Percentiles rank a stretch among this genome's conserved stretches.
Evolutionary conservation across 2,888 invertebrate species (phyloP).

Genomic region (Galerucella calmariensis): DNA sequence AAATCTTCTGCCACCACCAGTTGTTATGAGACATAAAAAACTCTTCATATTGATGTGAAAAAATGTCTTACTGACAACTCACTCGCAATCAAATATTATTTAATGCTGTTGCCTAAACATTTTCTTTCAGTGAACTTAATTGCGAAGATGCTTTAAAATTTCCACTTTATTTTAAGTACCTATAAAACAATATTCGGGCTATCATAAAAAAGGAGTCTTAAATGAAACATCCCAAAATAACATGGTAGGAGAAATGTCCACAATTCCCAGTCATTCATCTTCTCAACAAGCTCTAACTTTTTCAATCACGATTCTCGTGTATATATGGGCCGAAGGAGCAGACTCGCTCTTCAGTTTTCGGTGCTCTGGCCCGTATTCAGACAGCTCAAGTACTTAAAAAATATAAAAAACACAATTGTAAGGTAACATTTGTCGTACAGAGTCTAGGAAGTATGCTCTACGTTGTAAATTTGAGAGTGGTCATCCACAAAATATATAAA

Average conservation of each 20-base stretch:
- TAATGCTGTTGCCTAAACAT: neutral
- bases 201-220: neutral
- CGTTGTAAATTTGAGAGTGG: no score
- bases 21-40: no score
- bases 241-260: neutral
- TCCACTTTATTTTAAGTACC: neutral
- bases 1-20: no score
- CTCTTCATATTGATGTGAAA: no score
- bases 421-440: no score
- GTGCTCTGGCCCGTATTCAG: neutral
- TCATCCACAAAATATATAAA: no score
- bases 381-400: neutral
- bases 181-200: neutral
- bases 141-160: neutral
- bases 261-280: slow-evolving; percentile 8
- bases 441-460: no score
- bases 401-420: no score
- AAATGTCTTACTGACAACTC: no score
- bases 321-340: neutral
- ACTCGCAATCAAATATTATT: no score
- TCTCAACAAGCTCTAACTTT: slow-evolving; percentile 16
- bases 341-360: neutral
- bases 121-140: neutral
- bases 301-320: slow-evolving; percentile 15
- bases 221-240: slow-evolving; percentile 10